Conservation (phyloP, 2,888 invertebrate genomes). For the Pollenia griseotomentosa region DNA sequence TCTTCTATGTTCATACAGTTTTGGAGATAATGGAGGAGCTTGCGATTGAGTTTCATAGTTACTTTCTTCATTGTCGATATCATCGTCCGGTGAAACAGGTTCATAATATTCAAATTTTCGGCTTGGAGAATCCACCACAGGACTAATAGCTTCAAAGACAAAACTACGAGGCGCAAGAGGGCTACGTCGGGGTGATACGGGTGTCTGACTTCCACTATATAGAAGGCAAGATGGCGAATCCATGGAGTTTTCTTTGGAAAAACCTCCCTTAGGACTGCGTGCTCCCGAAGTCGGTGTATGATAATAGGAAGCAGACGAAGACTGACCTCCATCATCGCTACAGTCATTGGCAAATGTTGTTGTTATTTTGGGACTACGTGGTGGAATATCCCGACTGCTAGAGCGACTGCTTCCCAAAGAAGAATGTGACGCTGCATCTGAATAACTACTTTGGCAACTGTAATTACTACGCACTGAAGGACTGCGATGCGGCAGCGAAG, state of each 20-base stretch:
- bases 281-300: constrained; percentile 81
- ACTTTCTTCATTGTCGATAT: constrained; percentile 64
- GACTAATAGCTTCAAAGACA: constrained; percentile 85
- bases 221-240: constrained; percentile 76
- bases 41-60: constrained; percentile 76
- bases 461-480: constrained; percentile 76
- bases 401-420: constrained; percentile 67
- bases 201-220: constrained; percentile 75
- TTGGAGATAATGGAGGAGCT: constrained; percentile 76
- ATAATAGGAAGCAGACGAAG: constrained; percentile 80
- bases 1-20: constrained; percentile 76
- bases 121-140: constrained; percentile 75
- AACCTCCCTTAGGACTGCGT: constrained; percentile 76
- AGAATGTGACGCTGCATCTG: constrained; percentile 65
- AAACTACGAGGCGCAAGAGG: constrained; percentile 87
- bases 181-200: constrained; percentile 81
- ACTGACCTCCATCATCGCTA: constrained; percentile 78
- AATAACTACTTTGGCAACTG: constrained; percentile 76
- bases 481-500: constrained; percentile 73
- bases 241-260: constrained; percentile 77
- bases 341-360: constrained; percentile 83
- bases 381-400: constrained; percentile 78
- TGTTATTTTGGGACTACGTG: constrained; percentile 83
- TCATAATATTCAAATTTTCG: constrained; percentile 84
- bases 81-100: constrained; percentile 82